Evolutionary conservation across 2,797 vertebrate genomes (phyloP), one percentile per base, ranked within the genome.

Genomic region (Argentina silus): DNA sequence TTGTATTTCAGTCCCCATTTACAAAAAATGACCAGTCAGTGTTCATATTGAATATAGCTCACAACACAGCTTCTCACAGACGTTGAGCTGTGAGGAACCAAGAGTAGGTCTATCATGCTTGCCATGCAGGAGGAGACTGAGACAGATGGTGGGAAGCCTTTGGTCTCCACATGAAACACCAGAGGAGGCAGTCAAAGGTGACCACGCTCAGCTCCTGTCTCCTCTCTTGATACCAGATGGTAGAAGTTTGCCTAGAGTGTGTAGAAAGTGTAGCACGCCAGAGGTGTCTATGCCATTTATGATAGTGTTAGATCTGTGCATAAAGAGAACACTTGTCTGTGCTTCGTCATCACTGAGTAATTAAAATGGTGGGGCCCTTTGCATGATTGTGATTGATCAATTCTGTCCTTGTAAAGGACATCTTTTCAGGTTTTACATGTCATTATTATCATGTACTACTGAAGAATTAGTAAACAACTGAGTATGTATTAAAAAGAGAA

Each of bases 101-200:
- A 12, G 11, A 12, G 47, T 8, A 2, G 47, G 47, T 48, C 47
- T 8, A 12, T 17, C 53, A 3, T 19, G 51, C 19, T 56, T 17
- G 53, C 19, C 53, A 19, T 56, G n/a, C 6, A 19, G 53, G 19
- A 59, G 7, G 6, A 59, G 15, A 7, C 48, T 36, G 59, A 17
- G 23, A 71, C 45, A 71, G 69, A 61, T 71, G 59, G 47, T 45
- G 17, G 45, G 21, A 70, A 27, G 59, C 48, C 69, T 51, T 50
- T 63, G 47, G 59, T 51, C 45, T 51, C 59, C 59, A 51, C 47
- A 63, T 43, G 59, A 51, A 71, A 63, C 59, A n/a, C 21, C 7
- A 10, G 4, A 42, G 11, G 53, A 69, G 67, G 50, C 53, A 14
- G 68, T 17, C 19, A 69, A 44, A 50, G 45, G 44, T 36, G 19